Evolutionary conservation across 2,888 invertebrate species (phyloP).

Genomic region (Drosophila meridiana): DNA sequence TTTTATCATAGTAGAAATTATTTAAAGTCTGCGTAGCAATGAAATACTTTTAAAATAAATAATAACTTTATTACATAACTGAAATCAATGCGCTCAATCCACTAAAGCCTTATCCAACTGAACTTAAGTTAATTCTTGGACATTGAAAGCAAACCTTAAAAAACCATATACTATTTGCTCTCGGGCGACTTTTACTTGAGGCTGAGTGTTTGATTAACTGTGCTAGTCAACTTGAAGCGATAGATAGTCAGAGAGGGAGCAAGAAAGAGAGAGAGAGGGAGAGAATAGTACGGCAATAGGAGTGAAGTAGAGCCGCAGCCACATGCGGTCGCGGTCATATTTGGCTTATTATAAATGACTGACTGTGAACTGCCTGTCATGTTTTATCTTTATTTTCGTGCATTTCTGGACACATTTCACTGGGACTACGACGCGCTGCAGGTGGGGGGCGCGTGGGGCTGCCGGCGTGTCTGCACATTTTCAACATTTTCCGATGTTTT

Average conservation of each 20-base stretch:
- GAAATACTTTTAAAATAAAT: too few species aligned
- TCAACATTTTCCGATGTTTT: conserved; percentile 62
- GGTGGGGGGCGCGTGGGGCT: conserved; percentile 15
- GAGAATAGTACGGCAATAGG: neutral
- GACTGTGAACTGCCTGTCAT: conserved; percentile 79
- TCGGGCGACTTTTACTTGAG: conserved; percentile 20
- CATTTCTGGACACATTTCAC: conserved; percentile 66
- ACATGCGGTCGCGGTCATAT: conserved; percentile 72
- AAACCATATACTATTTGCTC: neutral
- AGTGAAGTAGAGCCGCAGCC: conserved; percentile 25
- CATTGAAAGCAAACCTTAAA: neutral
- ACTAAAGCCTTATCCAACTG: neutral
- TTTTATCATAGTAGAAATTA: too few species aligned
- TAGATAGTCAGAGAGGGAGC: neutral
- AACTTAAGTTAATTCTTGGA: conserved; percentile 7
- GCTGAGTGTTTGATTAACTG: conserved; percentile 51
- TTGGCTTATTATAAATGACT: conserved; percentile 78
- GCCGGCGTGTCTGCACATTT: conserved; percentile 75
- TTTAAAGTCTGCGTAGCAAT: too few species aligned
- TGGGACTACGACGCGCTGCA: neutral
- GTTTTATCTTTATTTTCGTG: conserved; percentile 80
- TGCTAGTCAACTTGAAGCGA: conserved; percentile 8
- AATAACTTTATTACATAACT: neutral
- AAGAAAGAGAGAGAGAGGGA: neutral
- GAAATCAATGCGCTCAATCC: neutral